Base-by-base conservation (phyloP, 2,113 vertebrate genomes). In the Pangasianodon hypophthalmus region DNA sequence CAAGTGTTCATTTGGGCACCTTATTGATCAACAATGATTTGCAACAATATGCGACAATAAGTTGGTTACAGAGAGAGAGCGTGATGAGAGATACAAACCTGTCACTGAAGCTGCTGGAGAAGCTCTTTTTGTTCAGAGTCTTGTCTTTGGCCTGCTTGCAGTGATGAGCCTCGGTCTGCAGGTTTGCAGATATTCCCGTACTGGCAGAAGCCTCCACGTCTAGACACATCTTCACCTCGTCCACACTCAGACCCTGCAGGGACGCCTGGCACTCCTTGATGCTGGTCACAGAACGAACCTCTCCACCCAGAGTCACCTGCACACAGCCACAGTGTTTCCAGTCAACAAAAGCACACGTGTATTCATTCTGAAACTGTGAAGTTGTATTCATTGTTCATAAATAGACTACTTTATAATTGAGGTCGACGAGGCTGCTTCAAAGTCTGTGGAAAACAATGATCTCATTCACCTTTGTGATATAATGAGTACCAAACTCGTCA, bases 221-320 rank as follows among this genome's bases (percentile, higher is more conserved):
- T 90, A 98, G 96, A 88, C 97, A 97, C 90, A 94, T 94, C 67
- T 90, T 90, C 6, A 97, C 95, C 48, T 97, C 96, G 0, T 96
- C 91, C 0, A n/a, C 9, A 0, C 84, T 95, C 86, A 96, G 88
- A 48, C 96, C 96, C 0, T 96, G 77, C 87, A 97, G 93, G 29
- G 92, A 88, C 62, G 95, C 92, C 93, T 96, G 48, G 7, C 97
- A 98, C 86, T 96, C 95, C 54, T 75, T 94, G 88, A 98, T 93
- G 75, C 97, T 97, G 1, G 97, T 98, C 90, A 97, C 95, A 5
- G 96, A 94, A 0, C 90, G 77, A 41, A 96, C 26, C 0, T 88
- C 95, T 52, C 97, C 97, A 0, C 97, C 97, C 69, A 97, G 88
- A n/a, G 94, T 94, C 90, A 96, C 95, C 90, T 95, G 89, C 9